Evolutionary conservation across 2,888 invertebrate genomes (phyloP).

Genomic region (Xestia c-nigrum): DNA sequence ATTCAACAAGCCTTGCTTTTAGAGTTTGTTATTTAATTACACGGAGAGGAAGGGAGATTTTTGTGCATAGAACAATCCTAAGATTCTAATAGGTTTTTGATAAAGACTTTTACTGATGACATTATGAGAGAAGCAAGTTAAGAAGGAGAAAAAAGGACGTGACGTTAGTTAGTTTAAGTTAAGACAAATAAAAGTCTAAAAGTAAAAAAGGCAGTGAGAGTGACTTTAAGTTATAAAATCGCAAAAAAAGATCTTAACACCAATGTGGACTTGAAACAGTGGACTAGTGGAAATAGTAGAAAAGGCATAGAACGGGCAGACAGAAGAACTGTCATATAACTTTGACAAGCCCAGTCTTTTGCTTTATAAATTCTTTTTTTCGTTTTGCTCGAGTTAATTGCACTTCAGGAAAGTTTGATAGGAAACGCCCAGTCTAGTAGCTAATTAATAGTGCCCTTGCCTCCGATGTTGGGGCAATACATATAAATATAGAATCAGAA

Average conservation of each 20-base stretch:
- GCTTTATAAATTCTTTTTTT: neutral
- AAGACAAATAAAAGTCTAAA: too few species aligned
- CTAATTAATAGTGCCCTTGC: slow-evolving; percentile 55
- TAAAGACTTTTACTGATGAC: neutral
- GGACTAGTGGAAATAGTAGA: too few species aligned
- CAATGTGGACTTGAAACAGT: too few species aligned
- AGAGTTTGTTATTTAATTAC: neutral
- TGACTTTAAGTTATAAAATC: too few species aligned
- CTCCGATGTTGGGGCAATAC: slow-evolving; percentile 29
- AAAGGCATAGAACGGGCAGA: too few species aligned
- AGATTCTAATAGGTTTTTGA: neutral
- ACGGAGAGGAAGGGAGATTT: neutral
- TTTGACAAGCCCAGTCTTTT: neutral
- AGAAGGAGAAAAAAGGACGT: too few species aligned
- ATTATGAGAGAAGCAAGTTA: neutral
- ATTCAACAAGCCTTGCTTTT: neutral
- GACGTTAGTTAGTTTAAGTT: neutral
- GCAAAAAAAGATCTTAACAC: too few species aligned
- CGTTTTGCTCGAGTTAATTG: neutral
- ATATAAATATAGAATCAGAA: slow-evolving; percentile 38
- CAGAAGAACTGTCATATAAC: neutral
- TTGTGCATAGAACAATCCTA: neutral
- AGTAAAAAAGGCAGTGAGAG: too few species aligned
- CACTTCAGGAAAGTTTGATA: slow-evolving; percentile 26
- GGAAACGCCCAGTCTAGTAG: slow-evolving; percentile 9